Percentiles rank a stretch among this genome's conserved stretches.
Evolutionary conservation across 2,888 invertebrate genomes (phyloP).

Genomic region (Crocallis elinguaria): DNA sequence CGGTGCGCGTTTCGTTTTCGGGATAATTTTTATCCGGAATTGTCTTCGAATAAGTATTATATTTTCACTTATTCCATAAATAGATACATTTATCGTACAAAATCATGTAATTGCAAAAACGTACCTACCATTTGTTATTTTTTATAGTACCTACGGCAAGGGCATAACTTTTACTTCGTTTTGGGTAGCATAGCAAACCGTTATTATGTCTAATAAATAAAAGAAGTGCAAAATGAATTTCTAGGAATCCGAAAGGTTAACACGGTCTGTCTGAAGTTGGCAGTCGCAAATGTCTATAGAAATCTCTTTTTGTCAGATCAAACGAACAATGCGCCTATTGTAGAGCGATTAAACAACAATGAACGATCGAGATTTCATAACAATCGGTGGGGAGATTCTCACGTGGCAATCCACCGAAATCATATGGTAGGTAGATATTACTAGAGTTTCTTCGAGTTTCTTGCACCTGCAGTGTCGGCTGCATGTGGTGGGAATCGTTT

Average conservation of each 20-base stretch:
- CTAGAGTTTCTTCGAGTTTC: conserved; percentile 34
- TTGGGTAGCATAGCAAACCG: too few species aligned
- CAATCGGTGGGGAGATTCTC: conserved; percentile 71
- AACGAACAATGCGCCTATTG: conserved; percentile 68
- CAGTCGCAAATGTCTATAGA: conserved; percentile 26
- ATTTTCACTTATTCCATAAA: too few species aligned
- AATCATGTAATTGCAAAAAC: too few species aligned
- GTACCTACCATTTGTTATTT: too few species aligned
- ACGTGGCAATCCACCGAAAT: conserved; percentile 57
- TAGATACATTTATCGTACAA: too few species aligned
- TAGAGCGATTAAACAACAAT: conserved; percentile 72
- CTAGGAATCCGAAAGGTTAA: conserved; percentile 4
- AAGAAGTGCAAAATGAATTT: background rate
- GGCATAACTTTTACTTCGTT: too few species aligned
- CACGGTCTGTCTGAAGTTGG: conserved; percentile 18
- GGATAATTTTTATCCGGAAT: too few species aligned
- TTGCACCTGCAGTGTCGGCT: conserved; percentile 52
- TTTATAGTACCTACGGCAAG: too few species aligned
- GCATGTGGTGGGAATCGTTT: conserved; percentile 18
- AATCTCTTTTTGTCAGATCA: conserved; percentile 50
- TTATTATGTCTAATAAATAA: too few species aligned
- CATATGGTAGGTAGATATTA: conserved; percentile 34
- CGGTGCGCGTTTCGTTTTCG: too few species aligned
- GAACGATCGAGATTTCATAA: conserved; percentile 70
- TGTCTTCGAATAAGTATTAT: too few species aligned